Evolutionary conservation across 2,797 vertebrate species (phyloP), one percentile per base, ranked within the genome.

Genomic region (Leptoclinus maculatus): DNA sequence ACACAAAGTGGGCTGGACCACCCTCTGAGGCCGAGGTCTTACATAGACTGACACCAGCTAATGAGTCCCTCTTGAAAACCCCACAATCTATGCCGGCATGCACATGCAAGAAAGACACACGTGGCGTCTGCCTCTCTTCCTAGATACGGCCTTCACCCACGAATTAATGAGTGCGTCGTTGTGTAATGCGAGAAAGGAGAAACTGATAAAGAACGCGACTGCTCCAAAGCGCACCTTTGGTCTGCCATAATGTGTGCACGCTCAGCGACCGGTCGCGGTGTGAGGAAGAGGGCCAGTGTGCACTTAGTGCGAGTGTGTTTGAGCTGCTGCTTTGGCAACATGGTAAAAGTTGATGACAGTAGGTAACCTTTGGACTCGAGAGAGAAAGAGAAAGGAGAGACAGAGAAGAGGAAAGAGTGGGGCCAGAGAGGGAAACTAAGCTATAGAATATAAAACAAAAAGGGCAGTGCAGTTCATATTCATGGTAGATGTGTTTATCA

Each of bases 341-440:
- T 60, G 77, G 70, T 73, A 69, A 66, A 86, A 88, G 85, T 85
- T 87, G 87, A 92, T 85, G 89, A 91, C 78, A 87, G 76, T 16
- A 3, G 71, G 76, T 78, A 70, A 91, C 89, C 92, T 92, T 93
- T 92, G 89, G 87, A 93, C 92, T 78, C 38, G 1, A 36, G 63
- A 54, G 38, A 58, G 38, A 63, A 10, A 62, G n/a, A 23, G 11
- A 19, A 47, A 62, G 41, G 32, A 38, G 58, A 38, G 58, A 57
- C n/a, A 16, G 36, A 62, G 21, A 23, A 23, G 32, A 53, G 60
- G 47, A 14, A 38, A 62, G 66, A 47, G 71, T 10, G 54, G 7
- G 54, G 66, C 59, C 36, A 2, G 7, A 54, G 45, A 59, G 53
- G 49, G 78, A 71, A 68, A 70, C 16, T 36, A 7, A 71, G 54